phyloP scores from a whole-genome alignment of 2,888 invertebrate species.

The Eilema caniola region DNA sequence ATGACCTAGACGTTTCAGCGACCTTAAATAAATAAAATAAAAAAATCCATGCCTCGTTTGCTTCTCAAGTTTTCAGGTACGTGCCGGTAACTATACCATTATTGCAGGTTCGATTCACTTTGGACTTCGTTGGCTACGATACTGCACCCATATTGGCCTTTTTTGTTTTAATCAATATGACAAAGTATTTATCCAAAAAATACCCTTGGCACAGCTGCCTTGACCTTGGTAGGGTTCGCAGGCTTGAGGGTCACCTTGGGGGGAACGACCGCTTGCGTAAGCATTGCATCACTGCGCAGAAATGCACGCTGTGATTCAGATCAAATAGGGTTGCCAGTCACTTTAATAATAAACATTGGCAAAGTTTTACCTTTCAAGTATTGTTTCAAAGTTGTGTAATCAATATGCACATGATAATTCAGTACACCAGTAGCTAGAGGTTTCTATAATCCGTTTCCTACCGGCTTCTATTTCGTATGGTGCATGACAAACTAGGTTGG shows the following conservation, averaged over 20 bases:
- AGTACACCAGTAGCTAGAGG: too few species aligned
- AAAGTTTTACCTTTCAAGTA: not conserved
- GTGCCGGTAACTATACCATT: too few species aligned
- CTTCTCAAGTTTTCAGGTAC: too few species aligned
- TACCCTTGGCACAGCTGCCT: constrained; percentile 25
- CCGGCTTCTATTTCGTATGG: too few species aligned
- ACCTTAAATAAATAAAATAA: too few species aligned
- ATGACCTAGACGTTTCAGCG: too few species aligned
- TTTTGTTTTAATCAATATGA: not conserved
- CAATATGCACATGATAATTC: too few species aligned
- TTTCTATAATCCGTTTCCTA: too few species aligned
- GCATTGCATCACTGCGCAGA: constrained; percentile 73
- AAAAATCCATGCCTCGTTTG: too few species aligned
- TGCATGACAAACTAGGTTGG: too few species aligned
- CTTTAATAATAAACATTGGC: not conserved
- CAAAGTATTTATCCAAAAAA: constrained; percentile 10
- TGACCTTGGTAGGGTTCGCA: constrained; percentile 60
- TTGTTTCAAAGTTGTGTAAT: too few species aligned
- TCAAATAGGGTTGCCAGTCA: constrained; percentile 37
- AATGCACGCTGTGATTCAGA: constrained; percentile 58
- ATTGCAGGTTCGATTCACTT: not conserved
- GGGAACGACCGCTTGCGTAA: constrained; percentile 72
- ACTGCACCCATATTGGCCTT: not conserved
- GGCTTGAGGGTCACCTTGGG: constrained; percentile 56
- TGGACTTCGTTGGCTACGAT: too few species aligned